Percentiles rank a stretch among this genome's conserved stretches.
Evolutionary conservation across 2,113 vertebrate species (phyloP).

Genomic region (Patagioenas fasciata): DNA sequence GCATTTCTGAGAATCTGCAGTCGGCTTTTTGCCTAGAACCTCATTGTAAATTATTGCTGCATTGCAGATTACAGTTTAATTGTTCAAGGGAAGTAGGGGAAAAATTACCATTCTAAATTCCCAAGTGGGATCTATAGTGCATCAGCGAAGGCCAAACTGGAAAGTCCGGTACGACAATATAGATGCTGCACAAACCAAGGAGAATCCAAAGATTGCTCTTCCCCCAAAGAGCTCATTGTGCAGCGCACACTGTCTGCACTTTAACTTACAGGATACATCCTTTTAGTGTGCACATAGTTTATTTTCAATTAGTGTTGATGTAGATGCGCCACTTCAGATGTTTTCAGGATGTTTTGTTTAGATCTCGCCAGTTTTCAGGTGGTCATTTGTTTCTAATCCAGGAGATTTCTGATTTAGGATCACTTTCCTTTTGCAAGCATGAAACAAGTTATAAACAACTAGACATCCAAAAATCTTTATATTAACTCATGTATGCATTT

Average conservation of each 20-base stretch:
- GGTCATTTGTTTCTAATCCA: neutral
- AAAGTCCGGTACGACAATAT: neutral
- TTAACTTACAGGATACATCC: neutral
- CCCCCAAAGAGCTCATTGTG: neutral
- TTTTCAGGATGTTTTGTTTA: neutral
- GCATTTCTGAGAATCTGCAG: conserved; percentile 39
- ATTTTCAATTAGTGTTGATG: neutral
- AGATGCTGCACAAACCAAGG: neutral
- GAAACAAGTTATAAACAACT: neutral
- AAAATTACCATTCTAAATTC: neutral
- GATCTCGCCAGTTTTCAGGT: neutral
- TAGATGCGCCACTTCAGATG: neutral
- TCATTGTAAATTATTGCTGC: conserved; percentile 29
- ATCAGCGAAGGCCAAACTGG: neutral
- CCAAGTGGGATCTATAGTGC: neutral
- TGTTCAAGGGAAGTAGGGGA: neutral
- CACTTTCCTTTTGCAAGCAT: neutral
- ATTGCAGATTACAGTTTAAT: conserved; percentile 34
- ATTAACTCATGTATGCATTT: neutral
- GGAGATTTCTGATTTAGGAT: neutral
- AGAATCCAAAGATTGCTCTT: neutral
- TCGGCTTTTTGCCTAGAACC: conserved; percentile 44
- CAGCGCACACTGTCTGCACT: fast-evolving
- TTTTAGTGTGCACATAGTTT: too few relatives aligned
- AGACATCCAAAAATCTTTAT: neutral